Evolutionary conservation across 2,797 vertebrate species (phyloP).

Genomic region (Pteropus rufus): DNA sequence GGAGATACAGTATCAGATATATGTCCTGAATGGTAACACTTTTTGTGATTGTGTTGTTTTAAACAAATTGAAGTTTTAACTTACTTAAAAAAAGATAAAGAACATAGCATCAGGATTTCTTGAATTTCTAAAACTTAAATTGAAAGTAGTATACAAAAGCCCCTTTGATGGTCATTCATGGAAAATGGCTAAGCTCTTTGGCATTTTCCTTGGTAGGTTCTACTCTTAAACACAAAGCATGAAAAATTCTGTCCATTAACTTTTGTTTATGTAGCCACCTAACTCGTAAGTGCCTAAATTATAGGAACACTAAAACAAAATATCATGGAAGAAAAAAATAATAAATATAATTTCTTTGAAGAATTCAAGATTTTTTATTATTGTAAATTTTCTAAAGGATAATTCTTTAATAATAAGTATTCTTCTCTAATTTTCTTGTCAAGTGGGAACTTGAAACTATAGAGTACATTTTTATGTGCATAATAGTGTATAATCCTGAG

Average conservation of each 20-base stretch:
- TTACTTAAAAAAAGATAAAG: slow-evolving; percentile 77
- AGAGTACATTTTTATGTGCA: neutral
- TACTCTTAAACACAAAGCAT: slow-evolving; percentile 72
- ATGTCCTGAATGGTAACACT: slow-evolving; percentile 71
- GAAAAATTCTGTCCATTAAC: slow-evolving; percentile 64
- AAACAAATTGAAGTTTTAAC: slow-evolving; percentile 75
- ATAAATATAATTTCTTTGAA: slow-evolving; percentile 45
- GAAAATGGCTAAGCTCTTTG: slow-evolving; percentile 75
- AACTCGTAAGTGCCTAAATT: slow-evolving; percentile 67
- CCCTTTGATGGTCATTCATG: slow-evolving; percentile 76
- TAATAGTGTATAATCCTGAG: neutral
- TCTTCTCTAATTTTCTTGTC: neutral
- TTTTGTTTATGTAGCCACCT: slow-evolving; percentile 69
- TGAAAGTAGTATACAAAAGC: slow-evolving; percentile 75
- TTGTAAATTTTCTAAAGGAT: neutral
- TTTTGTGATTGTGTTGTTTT: slow-evolving; percentile 78
- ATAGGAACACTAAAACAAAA: slow-evolving; percentile 71
- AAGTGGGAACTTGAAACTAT: neutral
- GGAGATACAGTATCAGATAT: slow-evolving; percentile 50
- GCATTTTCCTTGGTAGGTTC: slow-evolving; percentile 77
- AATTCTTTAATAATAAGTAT: neutral
- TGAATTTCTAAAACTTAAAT: slow-evolving; percentile 79
- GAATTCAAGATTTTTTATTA: neutral
- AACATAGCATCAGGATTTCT: slow-evolving; percentile 72
- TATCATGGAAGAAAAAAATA: slow-evolving; percentile 57